Base-by-base conservation (phyloP, 2,113 vertebrate species). In the Erinaceus europaeus region DNA sequence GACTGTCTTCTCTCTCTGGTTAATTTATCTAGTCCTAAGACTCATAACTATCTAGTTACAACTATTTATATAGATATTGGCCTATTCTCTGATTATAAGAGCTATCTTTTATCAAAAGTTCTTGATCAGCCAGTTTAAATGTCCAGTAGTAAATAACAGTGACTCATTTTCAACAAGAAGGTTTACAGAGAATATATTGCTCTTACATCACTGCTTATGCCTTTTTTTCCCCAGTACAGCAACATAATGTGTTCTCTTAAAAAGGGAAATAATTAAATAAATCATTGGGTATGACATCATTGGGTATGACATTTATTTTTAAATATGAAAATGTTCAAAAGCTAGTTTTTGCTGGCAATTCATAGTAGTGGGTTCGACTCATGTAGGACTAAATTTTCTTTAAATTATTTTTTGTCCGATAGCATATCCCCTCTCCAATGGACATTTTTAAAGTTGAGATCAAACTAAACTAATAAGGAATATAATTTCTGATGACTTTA, bases 121-220 rank as follows among this genome's bases (percentile, higher is more conserved):
- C 50, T 40, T 57, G 57, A 36, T 76, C 53, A 62, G 40, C 48
- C 7, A 11, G 52, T 40, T 44, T 36, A 46, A 84, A 94, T 72
- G 44, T 50, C 36, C 32, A 40, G 59, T 52, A 84, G 64, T 84
- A 89, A 84, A 71, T 92, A 77, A 81, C 85, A 85, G 59, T 86
- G 89, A 78, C 84, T 92, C 65, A 75, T 82, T 89, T 87, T 71
- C 71, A 76, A 25, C 32, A 59, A 23, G 44, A 79, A 9, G 4
- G 8, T 62, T 71, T 86, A 42, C 25, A 53, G 74, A 89, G 77
- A 92, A 89, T 90, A 90, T 82, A 84, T 75, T 89, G 69, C 36
- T 38, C n/a, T 79, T 78, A 29, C 46, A n/a, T 87, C 73, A 64
- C 18, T 32, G 38, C 69, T 53, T 87, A 1, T 57, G 62, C 17